Evolutionary conservation across 2,797 vertebrate genomes (phyloP), one percentile per base, ranked within the genome.

Genomic region (Lacerta agilis): DNA sequence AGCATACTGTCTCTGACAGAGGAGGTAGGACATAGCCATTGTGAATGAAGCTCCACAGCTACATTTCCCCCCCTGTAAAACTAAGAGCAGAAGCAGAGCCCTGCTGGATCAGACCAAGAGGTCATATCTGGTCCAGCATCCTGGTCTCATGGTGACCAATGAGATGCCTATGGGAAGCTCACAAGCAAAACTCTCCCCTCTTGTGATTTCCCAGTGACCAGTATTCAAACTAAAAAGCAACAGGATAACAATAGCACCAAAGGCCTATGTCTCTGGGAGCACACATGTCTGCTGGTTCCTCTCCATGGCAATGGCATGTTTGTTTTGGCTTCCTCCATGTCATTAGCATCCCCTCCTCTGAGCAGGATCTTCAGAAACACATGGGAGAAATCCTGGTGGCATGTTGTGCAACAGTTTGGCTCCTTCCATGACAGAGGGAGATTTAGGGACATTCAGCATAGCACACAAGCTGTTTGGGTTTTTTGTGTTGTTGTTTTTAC

Each of bases 331-430:
- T 67, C 43, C 3, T 38, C 67, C 17, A 0, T 41, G 69, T 23
- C 20, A n/a, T 38, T 81, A 6, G 18, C 3, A 29, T 75, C 66
- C 49, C n/a, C 15, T 8, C 10, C 18, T 41, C 11, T 23, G 43
- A 9, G 64, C 27, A 38, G 2, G 18, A 23, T 38, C 10, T 49
- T 85, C 20, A 73, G 81, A 81, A 82, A 49, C 71, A 85, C 41
- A 25, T 33, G 43, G 67, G 33, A 38, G 27, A 72, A 41, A n/a
- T 36, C 61, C 36, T 58, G 72, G 61, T 38, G 41, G 33, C 55
- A 36, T 8, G 27, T 86, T 86, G 41, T 77, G 75, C 71, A 89
- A 89, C 8, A 18, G 11, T 69, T 69, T 75, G 71, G 88, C 88
- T 67, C 43, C 41, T 33, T 49, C 58, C 13, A 18, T 10, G 43